Base-by-base conservation (phyloP, 2,797 vertebrate species). In the Loriculus beryllinus region DNA sequence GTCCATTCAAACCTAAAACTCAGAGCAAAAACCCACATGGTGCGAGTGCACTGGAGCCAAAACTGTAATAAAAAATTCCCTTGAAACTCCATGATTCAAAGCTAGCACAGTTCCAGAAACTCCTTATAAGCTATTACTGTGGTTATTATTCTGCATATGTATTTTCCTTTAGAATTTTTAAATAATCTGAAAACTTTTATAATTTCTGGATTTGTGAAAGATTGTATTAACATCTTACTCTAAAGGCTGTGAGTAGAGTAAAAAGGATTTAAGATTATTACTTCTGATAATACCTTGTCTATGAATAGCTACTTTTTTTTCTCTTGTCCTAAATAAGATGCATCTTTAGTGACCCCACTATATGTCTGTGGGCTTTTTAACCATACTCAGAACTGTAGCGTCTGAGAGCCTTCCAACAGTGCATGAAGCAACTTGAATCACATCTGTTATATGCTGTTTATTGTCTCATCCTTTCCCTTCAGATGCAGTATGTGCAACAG, bases 1-100 rank as follows among this genome's bases (percentile, higher is more conserved):
- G 93, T 96, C 93, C 94, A 92, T 94, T 96, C 94, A 96, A 95
- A 95, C 64, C 48, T 87, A 93, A 93, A 94, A 95, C 86, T 95
- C 89, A 92, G 92, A 95, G 83, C 70, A 93, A 95, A 96, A 96
- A 85, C 51, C 83, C 94, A 95, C 96, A 96, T 93, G 88, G 83
- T 87, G 52, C 60, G 49, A 93, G 64, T 56, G 54, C 33, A 80
- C 48, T 80, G 75, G 6, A 95, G 83, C 94, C 93, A 96, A 95
- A 92, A 82, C 75, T 77, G 11, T 87, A 94, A 93, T 85, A 88
- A 93, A 88, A 96, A 86, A 68, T 80, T 94, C 86, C 52, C 68
- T 86, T 92, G 86, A 86, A 96, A 92, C 37, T 39, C 77, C 26
- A 39, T 82, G 74, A 79, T 90, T 88, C 87, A 79, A 92, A 86